Percentiles rank a stretch among this genome's conserved stretches.
These are phyloP conservation scores for Sterna hirundo DNA, from an alignment of 2,113 vertebrate genomes.

Conservation along the genomic window DNA sequence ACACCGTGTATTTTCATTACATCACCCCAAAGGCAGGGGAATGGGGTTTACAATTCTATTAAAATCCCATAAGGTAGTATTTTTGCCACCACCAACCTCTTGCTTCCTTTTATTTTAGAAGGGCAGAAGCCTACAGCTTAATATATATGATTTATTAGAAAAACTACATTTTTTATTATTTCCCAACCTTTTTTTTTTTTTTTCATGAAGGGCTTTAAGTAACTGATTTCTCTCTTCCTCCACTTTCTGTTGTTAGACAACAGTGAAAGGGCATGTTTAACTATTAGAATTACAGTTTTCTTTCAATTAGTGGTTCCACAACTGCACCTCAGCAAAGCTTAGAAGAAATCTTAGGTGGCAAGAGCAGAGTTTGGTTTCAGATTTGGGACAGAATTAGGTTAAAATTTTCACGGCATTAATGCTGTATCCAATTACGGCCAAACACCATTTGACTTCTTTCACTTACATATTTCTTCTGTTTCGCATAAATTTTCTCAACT, in stretches of 20 bases:
- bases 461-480: neutral
- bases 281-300: neutral
- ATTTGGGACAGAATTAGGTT: neutral
- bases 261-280: neutral
- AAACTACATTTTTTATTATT: neutral
- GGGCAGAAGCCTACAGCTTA: neutral
- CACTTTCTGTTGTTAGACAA: neutral
- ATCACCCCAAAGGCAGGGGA: neutral
- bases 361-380: neutral
- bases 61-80: neutral
- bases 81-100: neutral
- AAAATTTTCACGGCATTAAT: neutral
- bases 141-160: neutral
- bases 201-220: neutral
- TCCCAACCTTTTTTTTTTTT: neutral
- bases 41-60: neutral
- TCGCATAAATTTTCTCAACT: neutral
- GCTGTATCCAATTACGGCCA: neutral
- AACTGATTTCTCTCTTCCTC: neutral
- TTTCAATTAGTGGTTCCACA: neutral
- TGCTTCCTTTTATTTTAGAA: slow-evolving; percentile 5
- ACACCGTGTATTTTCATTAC: neutral
- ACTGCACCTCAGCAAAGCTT: neutral
- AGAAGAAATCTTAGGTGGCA: neutral
- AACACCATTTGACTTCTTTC: neutral